Percentiles rank a stretch among this genome's conserved stretches.
These are phyloP conservation scores for Etheostoma nigrum DNA, from an alignment of 2,797 vertebrate genomes.

Conservation along the genomic window DNA sequence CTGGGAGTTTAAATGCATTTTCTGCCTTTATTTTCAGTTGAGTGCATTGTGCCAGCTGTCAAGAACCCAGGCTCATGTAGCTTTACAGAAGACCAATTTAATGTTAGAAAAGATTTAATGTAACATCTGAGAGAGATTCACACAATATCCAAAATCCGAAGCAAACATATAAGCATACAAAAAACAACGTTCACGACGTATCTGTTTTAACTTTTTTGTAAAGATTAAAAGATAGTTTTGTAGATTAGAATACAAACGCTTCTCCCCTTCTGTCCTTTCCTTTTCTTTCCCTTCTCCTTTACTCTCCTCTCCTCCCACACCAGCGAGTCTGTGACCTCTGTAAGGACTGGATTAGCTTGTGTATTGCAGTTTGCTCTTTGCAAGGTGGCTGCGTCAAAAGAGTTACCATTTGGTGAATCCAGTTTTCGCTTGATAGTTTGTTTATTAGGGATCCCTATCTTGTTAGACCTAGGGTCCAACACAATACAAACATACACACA, in stretches of 20 bases:
- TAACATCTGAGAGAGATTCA: not conserved
- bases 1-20: constrained; percentile 10
- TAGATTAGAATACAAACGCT: not conserved
- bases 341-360: not conserved
- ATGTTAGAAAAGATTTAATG: not conserved
- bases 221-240: not conserved
- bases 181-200: not conserved
- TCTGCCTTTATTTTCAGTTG: constrained; percentile 21
- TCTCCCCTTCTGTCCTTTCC: not conserved
- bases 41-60: constrained; percentile 7
- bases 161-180: not conserved
- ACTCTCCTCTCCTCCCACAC: not conserved
- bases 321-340: not conserved
- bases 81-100: not conserved
- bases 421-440: not conserved
- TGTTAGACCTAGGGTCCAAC: no score
- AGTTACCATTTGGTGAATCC: not conserved
- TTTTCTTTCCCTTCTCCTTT: not conserved
- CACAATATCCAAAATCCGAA: not conserved
- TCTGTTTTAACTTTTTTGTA: not conserved
- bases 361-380: not conserved
- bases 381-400: not conserved
- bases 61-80: not conserved
- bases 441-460: no score
- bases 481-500: no score